Evolutionary conservation across 2,888 invertebrate genomes (phyloP).

Genomic region (Lycia hirtaria): DNA sequence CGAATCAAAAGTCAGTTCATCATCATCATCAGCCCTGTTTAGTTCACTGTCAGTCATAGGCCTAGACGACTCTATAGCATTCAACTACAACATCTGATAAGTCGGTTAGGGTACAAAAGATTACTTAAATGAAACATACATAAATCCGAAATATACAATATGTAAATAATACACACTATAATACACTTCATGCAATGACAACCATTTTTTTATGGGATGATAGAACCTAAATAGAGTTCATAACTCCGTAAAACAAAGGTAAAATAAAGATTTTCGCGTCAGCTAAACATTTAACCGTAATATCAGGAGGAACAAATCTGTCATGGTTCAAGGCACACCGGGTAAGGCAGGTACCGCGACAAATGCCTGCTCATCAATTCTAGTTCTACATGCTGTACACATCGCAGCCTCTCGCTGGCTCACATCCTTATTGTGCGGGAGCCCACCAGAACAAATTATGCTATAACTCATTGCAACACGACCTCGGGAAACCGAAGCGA

Average conservation of each 20-base stretch:
- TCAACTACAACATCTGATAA: too few relatives aligned
- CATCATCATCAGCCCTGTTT: too few relatives aligned
- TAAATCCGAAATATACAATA: too few relatives aligned
- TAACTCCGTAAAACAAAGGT: background rate
- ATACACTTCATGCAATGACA: too few relatives aligned
- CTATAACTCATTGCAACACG: conserved; percentile 61
- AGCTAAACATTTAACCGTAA: background rate
- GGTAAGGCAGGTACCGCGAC: conserved; percentile 39
- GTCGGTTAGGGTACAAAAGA: too few relatives aligned
- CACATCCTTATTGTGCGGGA: conserved; percentile 56
- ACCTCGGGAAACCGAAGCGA: conserved; percentile 49
- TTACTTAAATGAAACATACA: too few relatives aligned
- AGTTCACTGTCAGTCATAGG: too few relatives aligned
- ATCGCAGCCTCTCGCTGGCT: conserved; percentile 55
- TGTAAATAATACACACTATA: too few relatives aligned
- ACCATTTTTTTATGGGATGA: too few relatives aligned
- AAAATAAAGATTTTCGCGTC: background rate
- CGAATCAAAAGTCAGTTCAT: too few relatives aligned
- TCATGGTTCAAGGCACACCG: conserved; percentile 1
- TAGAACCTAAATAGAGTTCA: background rate
- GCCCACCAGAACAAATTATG: conserved; percentile 63
- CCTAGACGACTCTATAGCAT: too few relatives aligned
- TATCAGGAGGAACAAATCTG: conserved; percentile 13
- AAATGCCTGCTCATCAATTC: conserved; percentile 58
- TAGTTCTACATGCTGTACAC: conserved; percentile 55